phyloP scores from a whole-genome alignment of 2,797 vertebrate species.

The Novumbra hubbsi region DNA sequence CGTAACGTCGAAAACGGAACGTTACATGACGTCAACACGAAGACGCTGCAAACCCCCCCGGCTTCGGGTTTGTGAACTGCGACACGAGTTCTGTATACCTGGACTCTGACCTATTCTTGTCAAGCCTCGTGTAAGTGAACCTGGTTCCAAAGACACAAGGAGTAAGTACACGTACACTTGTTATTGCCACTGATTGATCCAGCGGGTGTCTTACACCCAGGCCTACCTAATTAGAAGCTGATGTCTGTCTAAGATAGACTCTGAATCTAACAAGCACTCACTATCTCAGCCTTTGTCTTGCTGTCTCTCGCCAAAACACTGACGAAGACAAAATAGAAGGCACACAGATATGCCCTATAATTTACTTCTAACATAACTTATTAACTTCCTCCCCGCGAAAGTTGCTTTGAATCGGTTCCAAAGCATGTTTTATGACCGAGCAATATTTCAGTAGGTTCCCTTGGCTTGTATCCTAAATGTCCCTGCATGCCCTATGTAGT shows the following conservation, averaged over 20 bases:
- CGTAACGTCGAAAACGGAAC: too few species aligned
- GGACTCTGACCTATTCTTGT: too few species aligned
- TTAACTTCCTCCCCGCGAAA: neutral
- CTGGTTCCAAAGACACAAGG: too few species aligned
- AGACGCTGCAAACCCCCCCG: neutral
- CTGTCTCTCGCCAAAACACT: neutral
- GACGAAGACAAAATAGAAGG: neutral
- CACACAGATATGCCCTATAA: neutral
- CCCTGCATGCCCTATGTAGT: neutral
- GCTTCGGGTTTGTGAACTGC: too few species aligned
- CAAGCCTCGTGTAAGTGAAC: too few species aligned
- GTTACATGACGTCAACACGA: neutral
- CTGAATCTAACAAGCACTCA: neutral
- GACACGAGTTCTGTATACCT: too few species aligned
- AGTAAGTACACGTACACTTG: too few species aligned
- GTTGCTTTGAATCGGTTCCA: neutral
- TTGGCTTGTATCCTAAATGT: neutral
- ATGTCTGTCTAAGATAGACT: neutral
- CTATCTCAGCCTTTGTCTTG: neutral
- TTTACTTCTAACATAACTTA: neutral
- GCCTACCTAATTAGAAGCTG: neutral
- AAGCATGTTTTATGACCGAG: slow-evolving; percentile 16
- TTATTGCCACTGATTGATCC: too few species aligned
- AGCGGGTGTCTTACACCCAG: too few species aligned
- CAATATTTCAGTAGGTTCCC: neutral